Evolutionary conservation across 1,140 invertebrate species (phyloP).

Genomic region (Plodia interpunctella): DNA sequence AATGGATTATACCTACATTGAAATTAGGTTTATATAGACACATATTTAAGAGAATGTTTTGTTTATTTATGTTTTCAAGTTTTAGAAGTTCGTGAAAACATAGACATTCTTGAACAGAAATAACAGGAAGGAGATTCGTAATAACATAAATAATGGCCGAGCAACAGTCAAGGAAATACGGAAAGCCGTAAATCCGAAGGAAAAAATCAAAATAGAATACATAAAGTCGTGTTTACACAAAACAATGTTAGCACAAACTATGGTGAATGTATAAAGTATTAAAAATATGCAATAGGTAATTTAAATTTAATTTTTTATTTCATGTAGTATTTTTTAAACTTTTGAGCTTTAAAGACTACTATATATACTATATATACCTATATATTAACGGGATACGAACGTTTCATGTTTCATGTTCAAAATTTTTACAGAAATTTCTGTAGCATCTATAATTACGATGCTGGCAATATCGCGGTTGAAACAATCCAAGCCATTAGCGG

Average conservation of each 20-base stretch:
- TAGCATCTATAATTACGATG: neutral
- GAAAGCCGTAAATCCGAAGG: neutral
- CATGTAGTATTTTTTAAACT: no score
- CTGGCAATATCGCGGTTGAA: neutral
- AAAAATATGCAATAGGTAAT: neutral
- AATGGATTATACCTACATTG: no score
- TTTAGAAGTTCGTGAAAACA: neutral
- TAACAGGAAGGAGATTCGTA: conserved; percentile 2
- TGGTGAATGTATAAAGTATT: neutral
- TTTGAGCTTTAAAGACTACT: no score
- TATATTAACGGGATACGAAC: no score
- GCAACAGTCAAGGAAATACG: neutral
- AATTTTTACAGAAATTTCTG: neutral
- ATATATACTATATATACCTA: no score
- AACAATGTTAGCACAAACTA: conserved; percentile 8
- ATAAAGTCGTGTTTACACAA: conserved; percentile 8
- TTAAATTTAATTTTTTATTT: no score
- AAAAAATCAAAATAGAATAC: conserved; percentile 11
- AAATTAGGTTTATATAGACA: no score
- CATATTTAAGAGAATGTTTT: neutral
- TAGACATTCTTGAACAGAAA: neutral
- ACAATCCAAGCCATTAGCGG: conserved; percentile 14
- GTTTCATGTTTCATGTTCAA: no score
- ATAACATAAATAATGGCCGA: conserved; percentile 7
- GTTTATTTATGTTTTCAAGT: no score